Conservation (phyloP, 53 echinoderm and acorn worm species). For the Mesocentrotus franciscanus region DNA sequence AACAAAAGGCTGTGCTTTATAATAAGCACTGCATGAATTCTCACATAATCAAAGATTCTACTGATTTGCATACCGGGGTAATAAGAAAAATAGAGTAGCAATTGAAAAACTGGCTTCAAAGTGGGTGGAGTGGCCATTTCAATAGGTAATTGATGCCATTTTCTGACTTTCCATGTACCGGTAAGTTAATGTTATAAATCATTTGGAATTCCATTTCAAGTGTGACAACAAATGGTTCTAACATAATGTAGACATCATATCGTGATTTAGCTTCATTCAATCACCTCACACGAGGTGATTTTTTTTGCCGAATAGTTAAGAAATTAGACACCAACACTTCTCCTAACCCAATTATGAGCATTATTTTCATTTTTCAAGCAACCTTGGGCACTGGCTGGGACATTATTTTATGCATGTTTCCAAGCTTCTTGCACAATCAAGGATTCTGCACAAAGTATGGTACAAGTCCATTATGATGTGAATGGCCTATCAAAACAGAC, state of each 20-base stretch:
- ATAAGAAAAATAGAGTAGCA: background rate
- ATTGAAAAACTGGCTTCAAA: background rate
- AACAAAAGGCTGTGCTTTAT: too few species aligned
- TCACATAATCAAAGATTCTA: background rate
- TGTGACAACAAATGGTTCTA: background rate
- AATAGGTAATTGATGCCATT: background rate
- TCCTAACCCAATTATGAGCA: too few species aligned
- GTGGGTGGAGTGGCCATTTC: constrained; percentile 1
- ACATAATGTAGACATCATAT: too few species aligned
- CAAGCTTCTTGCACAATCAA: background rate
- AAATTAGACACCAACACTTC: too few species aligned
- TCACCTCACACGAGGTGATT: too few species aligned
- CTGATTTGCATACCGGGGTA: constrained; percentile 29
- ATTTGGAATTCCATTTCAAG: background rate
- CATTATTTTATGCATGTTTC: background rate
- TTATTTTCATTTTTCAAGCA: too few species aligned
- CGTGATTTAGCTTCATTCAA: too few species aligned
- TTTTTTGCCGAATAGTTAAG: too few species aligned
- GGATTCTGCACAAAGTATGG: background rate
- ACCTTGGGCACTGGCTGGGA: background rate
- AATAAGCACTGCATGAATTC: background rate
- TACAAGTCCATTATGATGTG: background rate
- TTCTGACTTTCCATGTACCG: background rate
- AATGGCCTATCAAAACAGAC: background rate
- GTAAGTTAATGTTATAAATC: background rate